Evolutionary conservation across 2,888 invertebrate genomes (phyloP).

Genomic region (Drosophila macrospina): DNA sequence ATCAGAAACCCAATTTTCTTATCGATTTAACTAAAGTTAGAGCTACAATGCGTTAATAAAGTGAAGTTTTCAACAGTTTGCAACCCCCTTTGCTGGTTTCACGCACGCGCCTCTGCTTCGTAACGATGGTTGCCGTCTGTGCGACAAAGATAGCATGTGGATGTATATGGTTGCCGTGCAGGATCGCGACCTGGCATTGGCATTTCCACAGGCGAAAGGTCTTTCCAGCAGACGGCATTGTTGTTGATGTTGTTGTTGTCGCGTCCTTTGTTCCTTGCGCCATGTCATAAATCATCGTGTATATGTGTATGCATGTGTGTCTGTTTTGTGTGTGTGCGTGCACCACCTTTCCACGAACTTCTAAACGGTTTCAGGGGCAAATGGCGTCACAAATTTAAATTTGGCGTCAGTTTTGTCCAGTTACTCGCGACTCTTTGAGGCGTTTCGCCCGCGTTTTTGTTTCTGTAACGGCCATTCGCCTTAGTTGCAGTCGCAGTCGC

Average conservation of each 20-base stretch:
- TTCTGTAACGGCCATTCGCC: constrained; percentile 41
- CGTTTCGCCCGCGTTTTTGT: constrained; percentile 33
- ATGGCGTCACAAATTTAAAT: constrained; percentile 71
- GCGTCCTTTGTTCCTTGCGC: constrained; percentile 60
- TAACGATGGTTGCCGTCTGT: constrained; percentile 19
- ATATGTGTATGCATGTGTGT: constrained; percentile 28
- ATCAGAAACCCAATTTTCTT: neutral
- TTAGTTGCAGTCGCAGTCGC: constrained; percentile 13
- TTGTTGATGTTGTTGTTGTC: constrained; percentile 35
- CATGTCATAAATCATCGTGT: constrained; percentile 75
- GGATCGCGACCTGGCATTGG: constrained; percentile 68
- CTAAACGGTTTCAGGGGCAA: constrained; percentile 70
- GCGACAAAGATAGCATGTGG: constrained; percentile 47
- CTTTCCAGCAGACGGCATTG: constrained; percentile 55
- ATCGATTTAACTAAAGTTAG: neutral
- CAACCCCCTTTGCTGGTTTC: constrained; percentile 47
- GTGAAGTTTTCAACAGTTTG: constrained; percentile 1
- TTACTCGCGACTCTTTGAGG: constrained; percentile 29
- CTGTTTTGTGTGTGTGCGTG: constrained; percentile 31
- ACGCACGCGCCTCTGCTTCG: constrained; percentile 61
- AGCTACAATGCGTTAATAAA: neutral
- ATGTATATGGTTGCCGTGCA: constrained; percentile 40
- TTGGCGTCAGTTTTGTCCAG: constrained; percentile 56
- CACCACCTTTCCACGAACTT: constrained; percentile 73
- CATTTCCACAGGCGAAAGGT: constrained; percentile 63